These are phyloP conservation scores for Encarsia formosa DNA, from an alignment of 2,888 invertebrate species.

Conservation along the genomic window DNA sequence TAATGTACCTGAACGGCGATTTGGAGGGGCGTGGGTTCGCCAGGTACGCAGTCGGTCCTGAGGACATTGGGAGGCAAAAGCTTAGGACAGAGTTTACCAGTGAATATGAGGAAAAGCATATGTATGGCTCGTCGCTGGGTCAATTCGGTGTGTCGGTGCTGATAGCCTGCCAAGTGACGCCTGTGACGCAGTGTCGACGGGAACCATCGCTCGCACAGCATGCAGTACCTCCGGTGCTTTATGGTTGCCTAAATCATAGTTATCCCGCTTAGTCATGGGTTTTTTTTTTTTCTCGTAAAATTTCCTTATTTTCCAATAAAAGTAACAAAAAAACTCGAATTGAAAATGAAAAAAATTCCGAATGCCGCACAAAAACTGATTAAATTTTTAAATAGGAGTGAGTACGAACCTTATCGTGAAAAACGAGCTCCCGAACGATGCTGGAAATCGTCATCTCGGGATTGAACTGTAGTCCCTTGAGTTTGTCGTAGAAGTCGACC, in stretches of 20 bases:
- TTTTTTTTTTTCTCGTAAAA: too few relatives aligned
- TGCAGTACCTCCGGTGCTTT: constrained; percentile 47
- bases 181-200: constrained; percentile 44
- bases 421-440: constrained; percentile 44
- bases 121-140: constrained; percentile 50
- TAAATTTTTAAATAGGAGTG: too few relatives aligned
- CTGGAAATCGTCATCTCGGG: constrained; percentile 42
- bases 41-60: constrained; percentile 43
- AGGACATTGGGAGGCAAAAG: constrained; percentile 43
- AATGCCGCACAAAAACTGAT: too few relatives aligned
- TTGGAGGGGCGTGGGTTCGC: constrained; percentile 49
- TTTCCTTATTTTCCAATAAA: too few relatives aligned
- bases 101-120: constrained; percentile 48
- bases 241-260: constrained; percentile 42
- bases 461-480: constrained; percentile 28
- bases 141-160: constrained; percentile 48
- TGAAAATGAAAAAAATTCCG: too few relatives aligned
- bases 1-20: constrained; percentile 47
- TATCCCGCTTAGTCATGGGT: background rate
- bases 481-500: constrained; percentile 23
- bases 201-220: constrained; percentile 49
- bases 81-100: constrained; percentile 47
- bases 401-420: constrained; percentile 48
- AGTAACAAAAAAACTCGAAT: too few relatives aligned
- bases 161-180: constrained; percentile 46